A percentile compares a stretch with the other conserved stretches of the same genome.
Evolutionary conservation across 2,113 vertebrate genomes (phyloP).

Genomic region (Thomomys bottae): DNA sequence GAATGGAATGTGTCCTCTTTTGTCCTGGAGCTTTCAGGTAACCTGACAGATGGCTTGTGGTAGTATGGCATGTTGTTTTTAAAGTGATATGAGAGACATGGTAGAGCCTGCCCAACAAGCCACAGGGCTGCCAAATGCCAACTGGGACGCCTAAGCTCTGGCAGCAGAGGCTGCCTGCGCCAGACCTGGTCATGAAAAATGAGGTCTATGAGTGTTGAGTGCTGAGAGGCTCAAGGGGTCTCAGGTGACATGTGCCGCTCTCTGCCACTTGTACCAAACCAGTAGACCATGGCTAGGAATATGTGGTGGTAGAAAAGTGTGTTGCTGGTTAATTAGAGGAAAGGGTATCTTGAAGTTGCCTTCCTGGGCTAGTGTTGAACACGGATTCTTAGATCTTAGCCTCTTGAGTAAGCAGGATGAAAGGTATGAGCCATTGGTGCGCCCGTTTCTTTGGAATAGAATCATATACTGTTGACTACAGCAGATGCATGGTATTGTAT

Average conservation of each 20-base stretch:
- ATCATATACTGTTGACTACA: neutral
- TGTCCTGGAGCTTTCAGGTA: conserved; percentile 45
- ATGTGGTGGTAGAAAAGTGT: neutral
- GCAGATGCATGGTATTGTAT: neutral
- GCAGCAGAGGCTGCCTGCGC: neutral
- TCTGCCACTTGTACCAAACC: neutral
- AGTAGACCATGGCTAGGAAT: neutral
- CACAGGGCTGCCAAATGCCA: conserved; percentile 45
- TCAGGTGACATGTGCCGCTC: neutral
- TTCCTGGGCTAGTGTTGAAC: no score
- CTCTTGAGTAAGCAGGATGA: no score
- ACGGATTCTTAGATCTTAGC: no score
- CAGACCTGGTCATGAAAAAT: neutral
- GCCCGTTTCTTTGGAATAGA: neutral
- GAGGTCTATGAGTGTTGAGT: neutral
- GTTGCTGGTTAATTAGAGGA: no score
- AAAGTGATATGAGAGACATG: conserved; percentile 61
- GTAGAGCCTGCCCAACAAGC: conserved; percentile 29
- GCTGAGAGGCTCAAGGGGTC: neutral
- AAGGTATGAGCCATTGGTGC: no score
- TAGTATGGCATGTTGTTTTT: conserved; percentile 61
- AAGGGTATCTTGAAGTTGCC: no score
- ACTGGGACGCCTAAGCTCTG: conserved; percentile 33
- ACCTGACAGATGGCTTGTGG: conserved; percentile 23
- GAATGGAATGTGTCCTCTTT: conserved; percentile 62